Conservation (phyloP, 2,888 invertebrate genomes). For the Cantharis rufa region DNA sequence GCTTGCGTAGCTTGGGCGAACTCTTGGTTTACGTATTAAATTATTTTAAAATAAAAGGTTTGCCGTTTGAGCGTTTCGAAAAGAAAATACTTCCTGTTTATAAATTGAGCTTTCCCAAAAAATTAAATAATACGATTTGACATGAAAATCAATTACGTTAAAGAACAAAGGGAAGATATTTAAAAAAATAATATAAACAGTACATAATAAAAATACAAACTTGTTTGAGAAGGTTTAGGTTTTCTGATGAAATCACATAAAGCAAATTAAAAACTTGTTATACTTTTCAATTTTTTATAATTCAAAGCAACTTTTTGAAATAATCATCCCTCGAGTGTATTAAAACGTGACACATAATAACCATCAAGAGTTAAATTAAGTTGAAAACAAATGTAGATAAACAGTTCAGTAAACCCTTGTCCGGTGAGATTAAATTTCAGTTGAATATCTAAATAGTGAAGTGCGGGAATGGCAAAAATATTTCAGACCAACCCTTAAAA, state of each 20-base stretch:
- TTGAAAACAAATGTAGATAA: slow-evolving; percentile 16
- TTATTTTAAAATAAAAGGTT: not conserved
- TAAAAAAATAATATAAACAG: not conserved
- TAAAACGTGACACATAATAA: slow-evolving; percentile 10
- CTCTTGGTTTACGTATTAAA: too few relatives aligned
- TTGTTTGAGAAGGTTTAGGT: not conserved
- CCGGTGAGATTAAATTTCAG: slow-evolving; percentile 10
- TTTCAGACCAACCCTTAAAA: not conserved
- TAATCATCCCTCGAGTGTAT: not conserved
- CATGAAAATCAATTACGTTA: not conserved
- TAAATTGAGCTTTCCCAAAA: not conserved
- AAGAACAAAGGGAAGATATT: not conserved
- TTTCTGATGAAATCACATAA: not conserved
- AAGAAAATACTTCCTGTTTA: not conserved
- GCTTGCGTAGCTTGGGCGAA: too few relatives aligned
- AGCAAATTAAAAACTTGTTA: not conserved
- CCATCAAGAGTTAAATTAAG: slow-evolving; percentile 13
- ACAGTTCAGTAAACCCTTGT: slow-evolving; percentile 11
- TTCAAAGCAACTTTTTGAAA: not conserved
- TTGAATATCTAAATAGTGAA: slow-evolving; percentile 2
- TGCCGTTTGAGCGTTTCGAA: not conserved
- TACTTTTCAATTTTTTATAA: not conserved
- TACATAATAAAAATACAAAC: not conserved
- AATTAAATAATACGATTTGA: not conserved
- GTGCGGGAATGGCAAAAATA: not conserved